Conservation (phyloP, 2,888 invertebrate genomes). For the Tuberolachnus salignus region DNA sequence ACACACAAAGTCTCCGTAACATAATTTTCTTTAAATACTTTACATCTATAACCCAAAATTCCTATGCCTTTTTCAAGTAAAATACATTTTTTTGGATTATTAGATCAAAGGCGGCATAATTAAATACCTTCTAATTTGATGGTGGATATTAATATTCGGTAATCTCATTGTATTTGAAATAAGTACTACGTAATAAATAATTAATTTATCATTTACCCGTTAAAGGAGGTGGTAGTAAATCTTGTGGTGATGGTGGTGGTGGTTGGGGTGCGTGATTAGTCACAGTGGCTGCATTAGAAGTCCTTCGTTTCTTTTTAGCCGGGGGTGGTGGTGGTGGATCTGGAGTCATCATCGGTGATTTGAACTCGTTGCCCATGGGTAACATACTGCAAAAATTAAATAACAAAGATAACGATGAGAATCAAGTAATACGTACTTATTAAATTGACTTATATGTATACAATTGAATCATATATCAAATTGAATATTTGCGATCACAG, state of each 20-base stretch:
- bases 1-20: not conserved
- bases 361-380: constrained; percentile 63
- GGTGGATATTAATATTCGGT: constrained; percentile 13
- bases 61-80: constrained; percentile 3
- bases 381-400: constrained; percentile 67
- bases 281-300: constrained; percentile 70
- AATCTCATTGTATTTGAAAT: not conserved
- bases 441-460: not conserved
- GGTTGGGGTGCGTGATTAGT: constrained; percentile 72
- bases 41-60: constrained; percentile 7
- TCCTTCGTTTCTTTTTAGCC: constrained; percentile 86
- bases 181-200: constrained; percentile 27
- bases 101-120: constrained; percentile 2
- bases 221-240: constrained; percentile 81
- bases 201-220: constrained; percentile 66
- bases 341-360: constrained; percentile 62
- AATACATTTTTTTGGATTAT: constrained; percentile 28
- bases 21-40: constrained; percentile 1
- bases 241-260: constrained; percentile 68
- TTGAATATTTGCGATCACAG: constrained; percentile 21
- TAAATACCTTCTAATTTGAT: constrained; percentile 21
- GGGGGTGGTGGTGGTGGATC: constrained; percentile 59
- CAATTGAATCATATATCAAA: not conserved
- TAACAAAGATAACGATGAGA: not conserved
- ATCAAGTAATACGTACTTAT: too few species aligned